These are phyloP conservation scores for Lamellibrachia luymesi DNA, from an alignment of 1,140 invertebrate species.

Conservation along the genomic window DNA sequence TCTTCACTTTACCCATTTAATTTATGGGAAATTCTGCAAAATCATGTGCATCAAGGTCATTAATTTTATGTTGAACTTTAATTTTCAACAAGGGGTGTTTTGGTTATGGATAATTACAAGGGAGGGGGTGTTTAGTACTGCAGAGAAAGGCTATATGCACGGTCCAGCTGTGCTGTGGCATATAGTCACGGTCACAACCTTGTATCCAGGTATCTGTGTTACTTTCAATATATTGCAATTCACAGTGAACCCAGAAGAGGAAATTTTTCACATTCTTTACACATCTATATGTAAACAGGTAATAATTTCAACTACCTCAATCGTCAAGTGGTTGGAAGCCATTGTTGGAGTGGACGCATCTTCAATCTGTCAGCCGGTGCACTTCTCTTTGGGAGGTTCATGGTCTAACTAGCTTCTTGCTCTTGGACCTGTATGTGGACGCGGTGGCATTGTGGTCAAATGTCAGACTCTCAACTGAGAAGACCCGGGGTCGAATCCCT, in stretches of 20 bases:
- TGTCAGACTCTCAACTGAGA: too few species aligned
- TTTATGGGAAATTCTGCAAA: neutral
- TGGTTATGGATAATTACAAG: neutral
- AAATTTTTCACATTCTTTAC: neutral
- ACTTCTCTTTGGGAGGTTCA: neutral
- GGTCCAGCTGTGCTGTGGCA: neutral
- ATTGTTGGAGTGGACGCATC: neutral
- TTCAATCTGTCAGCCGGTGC: neutral
- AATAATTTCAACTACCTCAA: neutral
- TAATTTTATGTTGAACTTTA: neutral
- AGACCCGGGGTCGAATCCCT: too few species aligned
- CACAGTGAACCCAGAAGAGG: neutral
- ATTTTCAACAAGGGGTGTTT: neutral
- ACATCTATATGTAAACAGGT: neutral
- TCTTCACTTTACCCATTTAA: neutral
- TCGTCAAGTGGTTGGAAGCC: neutral
- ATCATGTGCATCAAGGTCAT: neutral
- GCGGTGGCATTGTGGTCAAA: too few species aligned
- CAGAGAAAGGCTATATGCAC: neutral
- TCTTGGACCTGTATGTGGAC: too few species aligned
- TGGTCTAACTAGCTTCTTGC: neutral
- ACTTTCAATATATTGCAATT: neutral
- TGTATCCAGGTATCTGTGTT: neutral
- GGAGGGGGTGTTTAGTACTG: neutral
- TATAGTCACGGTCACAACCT: neutral